These are phyloP conservation scores for Struthidea cinerea DNA, from an alignment of 2,113 vertebrate genomes.

Conservation along the genomic window DNA sequence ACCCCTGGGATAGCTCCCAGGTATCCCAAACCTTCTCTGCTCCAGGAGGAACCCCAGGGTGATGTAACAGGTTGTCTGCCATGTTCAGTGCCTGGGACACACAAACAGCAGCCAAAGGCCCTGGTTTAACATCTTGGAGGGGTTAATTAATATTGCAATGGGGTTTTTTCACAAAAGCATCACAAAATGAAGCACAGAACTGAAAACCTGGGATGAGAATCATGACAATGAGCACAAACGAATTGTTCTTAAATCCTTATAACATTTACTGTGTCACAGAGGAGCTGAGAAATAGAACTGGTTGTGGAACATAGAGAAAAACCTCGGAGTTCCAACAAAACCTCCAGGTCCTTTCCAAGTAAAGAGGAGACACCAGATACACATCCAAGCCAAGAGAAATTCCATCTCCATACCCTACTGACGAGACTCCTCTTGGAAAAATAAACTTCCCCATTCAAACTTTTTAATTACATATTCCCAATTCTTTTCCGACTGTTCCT, in stretches of 20 bases:
- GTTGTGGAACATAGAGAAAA: background rate
- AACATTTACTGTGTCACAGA: background rate
- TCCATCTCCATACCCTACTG: too few species aligned
- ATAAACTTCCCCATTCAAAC: too few species aligned
- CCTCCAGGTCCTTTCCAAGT: background rate
- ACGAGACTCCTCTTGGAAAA: background rate
- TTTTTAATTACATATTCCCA: too few species aligned
- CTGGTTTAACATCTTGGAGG: background rate
- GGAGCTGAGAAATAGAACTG: background rate
- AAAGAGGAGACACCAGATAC: background rate
- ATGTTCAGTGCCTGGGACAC: too few species aligned
- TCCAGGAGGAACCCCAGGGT: fast-evolving
- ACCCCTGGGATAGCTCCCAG: background rate
- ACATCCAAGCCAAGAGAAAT: background rate
- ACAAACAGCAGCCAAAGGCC: background rate
- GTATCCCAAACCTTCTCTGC: fast-evolving
- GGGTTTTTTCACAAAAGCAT: background rate
- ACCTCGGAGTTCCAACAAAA: background rate
- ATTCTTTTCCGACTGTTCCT: background rate
- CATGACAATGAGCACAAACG: fast-evolving
- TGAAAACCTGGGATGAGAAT: background rate
- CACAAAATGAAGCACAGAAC: background rate
- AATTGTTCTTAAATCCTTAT: background rate
- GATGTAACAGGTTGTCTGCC: fast-evolving
- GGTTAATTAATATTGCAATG: background rate